Base-by-base conservation (phyloP, 2,113 vertebrate genomes). In the Macheiramphus alcinus region DNA sequence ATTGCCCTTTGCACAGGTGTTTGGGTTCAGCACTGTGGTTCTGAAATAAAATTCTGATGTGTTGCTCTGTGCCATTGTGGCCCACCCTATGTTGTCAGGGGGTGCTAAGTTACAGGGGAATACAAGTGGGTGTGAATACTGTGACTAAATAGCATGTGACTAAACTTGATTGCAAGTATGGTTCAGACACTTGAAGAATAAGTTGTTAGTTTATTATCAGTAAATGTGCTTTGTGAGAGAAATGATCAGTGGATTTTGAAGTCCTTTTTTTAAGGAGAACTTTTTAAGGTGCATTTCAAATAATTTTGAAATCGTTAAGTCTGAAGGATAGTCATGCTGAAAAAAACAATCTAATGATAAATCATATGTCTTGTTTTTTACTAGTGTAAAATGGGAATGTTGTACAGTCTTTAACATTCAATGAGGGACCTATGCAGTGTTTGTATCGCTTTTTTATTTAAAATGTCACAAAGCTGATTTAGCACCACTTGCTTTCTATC, bases 281-380 rank as follows among this genome's bases (percentile, higher is more conserved):
- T 67, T 59, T 7, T 12, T 89, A 59, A 91, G 16, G 2, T 63
- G 3, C 7, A 2, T 55, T 78, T 81, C 8, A 79, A 55, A 48
- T 71, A 43, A 67, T n/a, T 78, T 47, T 2, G 4, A 65, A 53
- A 21, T 74, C 9, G 1, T 32, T 21, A 23, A 68, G 11, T 53
- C 38, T n/a, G 32, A 90, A 71, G 19, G 8, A 36, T 63, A 16
- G 5, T 42, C 3, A 4, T 55, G 26, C 7, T 22, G 8, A 43
- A 67, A 89, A 40, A 53, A 43, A 5, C 14, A 84, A 5, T 20
- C 7, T 53, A 50, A 12, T n/a, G n/a, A 62, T 59, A 31, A 75
- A 66, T 50, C 0, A 0, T 80, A 16, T 0, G 0, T 22, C 29
- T 55, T 74, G 6, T 0, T 80, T 70, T 79, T 78, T 72, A 21